phyloP scores from a whole-genome alignment of 2,113 vertebrate species.

The Apteryx owenii region DNA sequence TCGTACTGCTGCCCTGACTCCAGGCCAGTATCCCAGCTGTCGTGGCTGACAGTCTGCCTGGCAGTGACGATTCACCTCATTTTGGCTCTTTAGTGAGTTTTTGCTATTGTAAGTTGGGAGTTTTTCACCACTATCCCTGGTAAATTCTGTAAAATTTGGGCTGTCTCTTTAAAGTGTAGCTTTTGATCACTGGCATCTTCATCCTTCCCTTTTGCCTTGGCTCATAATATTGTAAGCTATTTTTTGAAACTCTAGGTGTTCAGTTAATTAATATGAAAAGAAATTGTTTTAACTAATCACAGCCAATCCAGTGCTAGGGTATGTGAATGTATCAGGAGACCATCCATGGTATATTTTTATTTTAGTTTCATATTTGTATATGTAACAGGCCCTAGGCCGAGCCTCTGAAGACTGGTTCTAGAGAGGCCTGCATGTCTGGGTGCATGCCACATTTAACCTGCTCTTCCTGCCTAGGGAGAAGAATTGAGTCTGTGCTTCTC shows the following conservation, averaged over 20 bases:
- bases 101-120: not conserved
- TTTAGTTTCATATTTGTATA: not conserved
- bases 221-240: not conserved
- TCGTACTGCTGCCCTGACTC: not conserved
- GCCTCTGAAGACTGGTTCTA: not conserved
- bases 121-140: not conserved
- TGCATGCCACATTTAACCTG: not conserved
- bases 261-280: slow-evolving; percentile 30
- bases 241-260: slow-evolving; percentile 23
- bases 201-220: not conserved
- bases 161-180: not conserved
- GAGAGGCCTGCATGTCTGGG: not conserved
- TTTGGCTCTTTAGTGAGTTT: not conserved
- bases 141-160: not conserved
- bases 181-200: not conserved
- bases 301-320: not conserved
- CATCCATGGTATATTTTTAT: not conserved
- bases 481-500: not conserved
- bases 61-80: not conserved
- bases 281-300: not conserved
- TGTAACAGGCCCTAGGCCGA: not conserved
- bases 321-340: not conserved
- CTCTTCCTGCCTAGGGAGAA: not conserved
- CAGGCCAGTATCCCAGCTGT: not conserved
- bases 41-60: not conserved